Base-by-base conservation (phyloP, 2,797 vertebrate genomes). In the Capromys pilorides region DNA sequence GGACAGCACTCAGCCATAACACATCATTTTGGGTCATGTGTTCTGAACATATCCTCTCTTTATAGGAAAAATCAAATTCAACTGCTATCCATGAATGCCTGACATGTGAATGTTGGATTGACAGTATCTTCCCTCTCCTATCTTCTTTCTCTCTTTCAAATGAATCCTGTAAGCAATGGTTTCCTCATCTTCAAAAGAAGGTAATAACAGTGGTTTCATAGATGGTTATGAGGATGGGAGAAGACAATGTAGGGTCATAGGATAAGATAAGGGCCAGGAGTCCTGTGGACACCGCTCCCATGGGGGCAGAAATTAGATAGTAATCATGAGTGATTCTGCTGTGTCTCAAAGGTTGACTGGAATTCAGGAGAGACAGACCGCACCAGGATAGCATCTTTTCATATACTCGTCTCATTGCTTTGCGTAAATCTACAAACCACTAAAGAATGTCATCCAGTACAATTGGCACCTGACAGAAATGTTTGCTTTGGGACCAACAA, bases 101-200 rank as follows among this genome's bases (percentile, higher is more conserved):
- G 4, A 31, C 7, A 1, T 0, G 10, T 4, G 24, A 41, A 19
- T 1, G 39, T 33, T 0, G 1, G 6, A 36, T 33, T 36, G 3
- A 26, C 11, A 2, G 6, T 26, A 16, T 9, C 45, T 75, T 59
- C 28, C 9, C 49, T 31, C 28, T 78, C 3, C 21, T 31, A n/a
- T 19, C 36, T n/a, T 18, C 1, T 12, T 13, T 18, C 18, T 16
- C 13, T 19, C 54, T 12, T 51, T 2, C 49, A 9, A 16, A 3
- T 36, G 1, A 7, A 10, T 31, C 8, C 18, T 41, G 41, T n/a
- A 28, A 49, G 13, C 26, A 0, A 0, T 0, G 2, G 24, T 19
- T 61, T 45, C 26, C n/a, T 26, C n/a, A 9, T 36, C 36, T n/a
- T 64, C 54, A 73, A 19, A 73, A 21, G 9, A 26, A 28, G n/a